Evolutionary conservation across 1,140 invertebrate genomes (phyloP).

Genomic region (Pachyrhynchus sulphureomaculatus): DNA sequence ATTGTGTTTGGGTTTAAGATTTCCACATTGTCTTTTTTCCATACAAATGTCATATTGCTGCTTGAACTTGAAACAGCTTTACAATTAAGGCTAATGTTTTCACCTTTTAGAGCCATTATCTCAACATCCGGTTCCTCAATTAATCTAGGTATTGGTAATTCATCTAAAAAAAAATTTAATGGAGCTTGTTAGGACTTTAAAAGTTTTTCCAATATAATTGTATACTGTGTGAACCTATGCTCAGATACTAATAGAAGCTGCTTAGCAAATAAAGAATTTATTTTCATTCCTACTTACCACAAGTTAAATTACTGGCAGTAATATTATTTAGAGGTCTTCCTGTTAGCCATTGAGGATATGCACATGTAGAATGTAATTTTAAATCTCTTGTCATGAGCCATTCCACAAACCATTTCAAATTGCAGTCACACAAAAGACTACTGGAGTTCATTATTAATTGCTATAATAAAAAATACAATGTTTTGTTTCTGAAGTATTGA

Average conservation of each 20-base stretch:
- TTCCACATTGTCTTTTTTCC: conserved; percentile 88
- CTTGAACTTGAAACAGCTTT: conserved; percentile 66
- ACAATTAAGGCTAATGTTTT: conserved; percentile 79
- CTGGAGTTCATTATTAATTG: conserved; percentile 67
- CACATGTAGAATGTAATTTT: conserved; percentile 58
- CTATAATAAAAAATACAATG: conserved; percentile 30
- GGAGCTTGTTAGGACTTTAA: not conserved
- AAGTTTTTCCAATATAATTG: not conserved
- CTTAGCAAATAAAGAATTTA: too few species aligned
- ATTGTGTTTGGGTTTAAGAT: conserved; percentile 50
- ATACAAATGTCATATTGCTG: conserved; percentile 72
- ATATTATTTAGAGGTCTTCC: conserved; percentile 67
- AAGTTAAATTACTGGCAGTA: conserved; percentile 61
- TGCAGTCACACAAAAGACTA: conserved; percentile 51
- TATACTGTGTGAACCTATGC: not conserved
- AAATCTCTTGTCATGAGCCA: conserved; percentile 39
- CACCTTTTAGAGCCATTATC: conserved; percentile 80
- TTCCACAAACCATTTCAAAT: conserved; percentile 41
- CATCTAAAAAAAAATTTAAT: conserved; percentile 53
- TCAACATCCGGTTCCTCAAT: conserved; percentile 77
- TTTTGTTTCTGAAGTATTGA: not conserved
- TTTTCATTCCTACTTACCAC: conserved; percentile 29
- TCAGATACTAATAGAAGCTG: too few species aligned
- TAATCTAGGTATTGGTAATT: conserved; percentile 84
- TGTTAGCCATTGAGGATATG: conserved; percentile 72